A percentile compares a stretch with the other conserved stretches of the same genome.
These are phyloP conservation scores for Molanna angustata DNA, from an alignment of 2,888 invertebrate genomes.

Conservation along the genomic window DNA sequence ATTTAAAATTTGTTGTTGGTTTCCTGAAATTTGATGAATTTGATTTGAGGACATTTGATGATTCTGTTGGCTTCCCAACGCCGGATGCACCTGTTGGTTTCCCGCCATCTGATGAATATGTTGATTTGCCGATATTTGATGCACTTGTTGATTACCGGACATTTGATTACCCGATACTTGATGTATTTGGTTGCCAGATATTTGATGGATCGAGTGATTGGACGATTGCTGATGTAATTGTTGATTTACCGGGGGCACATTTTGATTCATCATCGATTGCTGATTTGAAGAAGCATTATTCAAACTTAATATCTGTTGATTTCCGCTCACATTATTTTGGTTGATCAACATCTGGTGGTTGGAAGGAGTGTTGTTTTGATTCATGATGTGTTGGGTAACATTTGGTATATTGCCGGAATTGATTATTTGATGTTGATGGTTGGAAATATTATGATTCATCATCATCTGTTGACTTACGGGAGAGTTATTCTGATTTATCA, in stretches of 20 bases:
- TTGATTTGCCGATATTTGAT: slow-evolving; percentile 49
- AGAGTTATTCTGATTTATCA: slow-evolving; percentile 2
- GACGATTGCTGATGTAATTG: slow-evolving; percentile 6
- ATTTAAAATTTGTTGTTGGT: slow-evolving; percentile 15
- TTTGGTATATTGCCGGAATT: slow-evolving; percentile 9
- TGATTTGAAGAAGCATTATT: slow-evolving; percentile 16
- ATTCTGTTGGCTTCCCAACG: slow-evolving; percentile 10
- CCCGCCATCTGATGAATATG: slow-evolving; percentile 18
- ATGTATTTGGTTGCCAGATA: slow-evolving; percentile 10
- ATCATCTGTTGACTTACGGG: slow-evolving; percentile 10
- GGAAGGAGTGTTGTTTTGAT: slow-evolving; percentile 5
- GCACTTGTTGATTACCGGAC: slow-evolving; percentile 1
- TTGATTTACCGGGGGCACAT: slow-evolving; percentile 9
- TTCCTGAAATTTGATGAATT: slow-evolving; percentile 10
- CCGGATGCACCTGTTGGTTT: slow-evolving; percentile 7
- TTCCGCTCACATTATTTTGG: slow-evolving; percentile 4
- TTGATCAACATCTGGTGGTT: slow-evolving; percentile 9
- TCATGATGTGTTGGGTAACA: slow-evolving; percentile 16
- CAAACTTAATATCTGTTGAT: slow-evolving; percentile 18
- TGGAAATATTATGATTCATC: slow-evolving; percentile 6
- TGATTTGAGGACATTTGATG: slow-evolving; percentile 8
- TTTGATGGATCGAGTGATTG: slow-evolving; percentile 13
- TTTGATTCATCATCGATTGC: slow-evolving; percentile 17
- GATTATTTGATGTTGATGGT: slow-evolving; percentile 7
- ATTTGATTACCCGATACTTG: slow-evolving; percentile 10